These are phyloP conservation scores for Elegia similella DNA, from an alignment of 2,888 invertebrate genomes.

Conservation along the genomic window DNA sequence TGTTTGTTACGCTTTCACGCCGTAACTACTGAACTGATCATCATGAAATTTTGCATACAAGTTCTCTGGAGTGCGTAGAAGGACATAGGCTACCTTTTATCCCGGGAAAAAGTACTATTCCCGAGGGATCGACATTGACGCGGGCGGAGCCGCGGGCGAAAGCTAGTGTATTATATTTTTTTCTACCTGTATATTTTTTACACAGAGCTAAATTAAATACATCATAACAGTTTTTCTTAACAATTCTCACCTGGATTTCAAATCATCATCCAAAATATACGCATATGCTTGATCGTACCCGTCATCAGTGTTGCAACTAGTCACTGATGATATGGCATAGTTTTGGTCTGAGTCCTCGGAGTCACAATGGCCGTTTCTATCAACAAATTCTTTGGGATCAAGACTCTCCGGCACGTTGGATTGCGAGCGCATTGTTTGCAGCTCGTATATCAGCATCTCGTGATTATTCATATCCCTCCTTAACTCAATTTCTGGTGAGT, in stretches of 20 bases:
- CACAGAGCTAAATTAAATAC: too few relatives aligned
- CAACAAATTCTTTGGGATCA: constrained; percentile 39
- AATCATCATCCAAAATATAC: constrained; percentile 72
- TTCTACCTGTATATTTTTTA: too few relatives aligned
- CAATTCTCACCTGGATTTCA: constrained; percentile 67
- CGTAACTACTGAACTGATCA: too few relatives aligned
- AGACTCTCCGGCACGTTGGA: constrained; percentile 58
- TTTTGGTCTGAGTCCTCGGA: constrained; percentile 69
- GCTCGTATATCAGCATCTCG: constrained; percentile 86
- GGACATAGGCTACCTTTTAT: too few relatives aligned
- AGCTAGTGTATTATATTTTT: too few relatives aligned
- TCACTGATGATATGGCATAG: constrained; percentile 64
- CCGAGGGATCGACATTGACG: too few relatives aligned
- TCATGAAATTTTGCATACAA: too few relatives aligned
- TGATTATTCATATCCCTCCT: constrained; percentile 82
- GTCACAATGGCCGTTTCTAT: constrained; percentile 58
- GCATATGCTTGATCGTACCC: constrained; percentile 68
- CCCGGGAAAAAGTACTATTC: too few relatives aligned
- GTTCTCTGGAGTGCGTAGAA: too few relatives aligned
- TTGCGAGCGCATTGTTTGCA: constrained; percentile 84
- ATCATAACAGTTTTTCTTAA: too few relatives aligned
- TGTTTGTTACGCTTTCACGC: too few relatives aligned
- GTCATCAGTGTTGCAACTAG: constrained; percentile 65
- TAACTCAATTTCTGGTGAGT: constrained; percentile 52
- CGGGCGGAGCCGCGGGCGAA: too few relatives aligned